These are phyloP conservation scores for Hydropotes inermis DNA, from an alignment of 2,113 vertebrate genomes.

Conservation along the genomic window DNA sequence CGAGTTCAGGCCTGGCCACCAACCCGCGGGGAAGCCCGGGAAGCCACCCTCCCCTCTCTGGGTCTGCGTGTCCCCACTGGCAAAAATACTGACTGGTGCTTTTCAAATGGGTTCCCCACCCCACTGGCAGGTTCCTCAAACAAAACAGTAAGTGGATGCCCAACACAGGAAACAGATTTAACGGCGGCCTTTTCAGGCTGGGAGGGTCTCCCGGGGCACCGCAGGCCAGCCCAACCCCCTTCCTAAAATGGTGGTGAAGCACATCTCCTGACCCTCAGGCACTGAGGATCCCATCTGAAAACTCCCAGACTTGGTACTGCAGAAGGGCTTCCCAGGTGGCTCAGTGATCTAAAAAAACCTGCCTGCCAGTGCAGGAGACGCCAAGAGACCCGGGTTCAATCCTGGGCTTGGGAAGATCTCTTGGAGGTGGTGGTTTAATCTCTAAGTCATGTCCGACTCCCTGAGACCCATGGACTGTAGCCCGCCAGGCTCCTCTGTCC, in stretches of 20 bases:
- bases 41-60: not conserved
- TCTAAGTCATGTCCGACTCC: not conserved
- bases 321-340: not conserved
- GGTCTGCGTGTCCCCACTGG: not conserved
- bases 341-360: not conserved
- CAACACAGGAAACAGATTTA: not conserved
- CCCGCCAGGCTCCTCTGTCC: not conserved
- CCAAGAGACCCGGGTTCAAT: not conserved
- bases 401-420: not conserved
- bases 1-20: not conserved
- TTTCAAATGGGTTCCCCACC: not conserved
- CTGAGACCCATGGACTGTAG: not conserved
- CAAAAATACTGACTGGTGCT: not conserved
- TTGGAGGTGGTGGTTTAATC: not conserved
- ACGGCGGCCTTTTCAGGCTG: not conserved
- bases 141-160: not conserved
- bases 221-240: not conserved
- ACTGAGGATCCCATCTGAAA: not conserved
- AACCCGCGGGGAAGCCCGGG: not conserved
- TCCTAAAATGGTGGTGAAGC: not conserved
- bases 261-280: not conserved
- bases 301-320: not conserved
- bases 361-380: not conserved
- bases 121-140: not conserved
- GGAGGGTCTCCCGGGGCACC: not conserved